phyloP scores from a whole-genome alignment of 2,888 invertebrate genomes.

The Nomada ruficornis region DNA sequence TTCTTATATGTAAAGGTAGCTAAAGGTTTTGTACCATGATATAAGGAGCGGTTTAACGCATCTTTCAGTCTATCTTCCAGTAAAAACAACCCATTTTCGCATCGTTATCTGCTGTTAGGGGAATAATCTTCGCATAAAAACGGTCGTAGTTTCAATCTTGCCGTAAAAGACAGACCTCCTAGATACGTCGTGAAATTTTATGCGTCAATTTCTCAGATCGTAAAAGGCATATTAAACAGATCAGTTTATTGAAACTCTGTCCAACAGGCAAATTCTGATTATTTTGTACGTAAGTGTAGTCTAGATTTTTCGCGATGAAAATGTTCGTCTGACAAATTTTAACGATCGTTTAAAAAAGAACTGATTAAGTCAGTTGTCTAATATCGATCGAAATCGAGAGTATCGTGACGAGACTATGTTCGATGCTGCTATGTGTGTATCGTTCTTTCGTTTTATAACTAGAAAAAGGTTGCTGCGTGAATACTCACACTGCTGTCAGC shows the following conservation, averaged over 20 bases:
- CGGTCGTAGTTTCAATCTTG: not conserved
- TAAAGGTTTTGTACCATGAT: too few species aligned
- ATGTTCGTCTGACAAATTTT: conserved; percentile 21
- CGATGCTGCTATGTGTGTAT: conserved; percentile 6
- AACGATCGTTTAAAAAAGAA: conserved; percentile 25
- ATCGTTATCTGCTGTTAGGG: not conserved
- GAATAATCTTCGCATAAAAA: conserved; percentile 18
- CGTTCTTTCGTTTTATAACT: not conserved
- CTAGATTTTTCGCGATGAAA: conserved; percentile 16
- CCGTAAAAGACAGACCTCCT: not conserved
- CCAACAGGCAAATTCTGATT: not conserved
- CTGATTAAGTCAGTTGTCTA: not conserved
- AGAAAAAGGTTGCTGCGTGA: not conserved
- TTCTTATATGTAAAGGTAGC: not conserved
- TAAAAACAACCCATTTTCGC: conserved; percentile 1
- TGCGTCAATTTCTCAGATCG: conserved; percentile 14
- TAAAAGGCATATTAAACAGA: conserved; percentile 3
- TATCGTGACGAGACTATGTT: conserved; percentile 1
- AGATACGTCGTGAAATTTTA: conserved; percentile 25
- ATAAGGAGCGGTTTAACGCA: not conserved
- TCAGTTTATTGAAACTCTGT: conserved; percentile 2
- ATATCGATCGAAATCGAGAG: not conserved
- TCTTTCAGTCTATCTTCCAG: not conserved
- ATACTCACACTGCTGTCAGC: conserved; percentile 6
- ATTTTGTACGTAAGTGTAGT: conserved; percentile 8